phyloP scores from a whole-genome alignment of 2,797 vertebrate species.

The Cheirogaleus major region DNA sequence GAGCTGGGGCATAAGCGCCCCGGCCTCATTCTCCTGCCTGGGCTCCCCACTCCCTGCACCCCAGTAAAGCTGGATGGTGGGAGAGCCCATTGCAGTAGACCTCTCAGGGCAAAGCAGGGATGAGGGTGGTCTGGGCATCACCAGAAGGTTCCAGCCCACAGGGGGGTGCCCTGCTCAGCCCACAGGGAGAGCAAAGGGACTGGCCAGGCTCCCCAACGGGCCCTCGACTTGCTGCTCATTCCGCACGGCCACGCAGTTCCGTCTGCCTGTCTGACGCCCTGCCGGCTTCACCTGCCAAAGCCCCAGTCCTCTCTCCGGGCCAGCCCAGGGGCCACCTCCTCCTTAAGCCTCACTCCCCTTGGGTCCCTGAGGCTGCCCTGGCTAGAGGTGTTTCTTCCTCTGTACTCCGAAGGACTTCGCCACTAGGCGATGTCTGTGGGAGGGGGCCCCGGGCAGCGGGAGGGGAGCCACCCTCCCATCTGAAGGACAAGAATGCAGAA shows the following conservation, averaged over 20 bases:
- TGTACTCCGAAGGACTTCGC: background rate
- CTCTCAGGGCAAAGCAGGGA: background rate
- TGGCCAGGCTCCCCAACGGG: fast-evolving
- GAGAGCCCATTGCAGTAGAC: background rate
- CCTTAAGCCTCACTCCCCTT: background rate
- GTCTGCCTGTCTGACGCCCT: background rate
- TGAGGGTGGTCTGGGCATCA: background rate
- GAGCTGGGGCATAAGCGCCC: fast-evolving
- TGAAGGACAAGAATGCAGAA: background rate
- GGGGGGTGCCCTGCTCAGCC: background rate
- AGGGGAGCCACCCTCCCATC: fast-evolving
- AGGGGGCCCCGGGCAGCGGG: fast-evolving
- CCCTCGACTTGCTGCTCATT: fast-evolving
- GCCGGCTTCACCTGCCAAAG: background rate
- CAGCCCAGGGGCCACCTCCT: background rate
- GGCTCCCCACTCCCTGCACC: background rate
- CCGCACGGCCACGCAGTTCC: fast-evolving
- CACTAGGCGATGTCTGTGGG: fast-evolving
- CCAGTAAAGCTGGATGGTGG: background rate
- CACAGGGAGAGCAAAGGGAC: background rate
- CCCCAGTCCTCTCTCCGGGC: background rate
- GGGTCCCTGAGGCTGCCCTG: too few species aligned
- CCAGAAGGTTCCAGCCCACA: background rate
- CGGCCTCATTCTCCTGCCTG: background rate
- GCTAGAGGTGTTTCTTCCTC: background rate